Evolutionary conservation across 2,888 invertebrate genomes (phyloP), one percentile per base, ranked within the genome.

Genomic region (Choreutis nemorana): DNA sequence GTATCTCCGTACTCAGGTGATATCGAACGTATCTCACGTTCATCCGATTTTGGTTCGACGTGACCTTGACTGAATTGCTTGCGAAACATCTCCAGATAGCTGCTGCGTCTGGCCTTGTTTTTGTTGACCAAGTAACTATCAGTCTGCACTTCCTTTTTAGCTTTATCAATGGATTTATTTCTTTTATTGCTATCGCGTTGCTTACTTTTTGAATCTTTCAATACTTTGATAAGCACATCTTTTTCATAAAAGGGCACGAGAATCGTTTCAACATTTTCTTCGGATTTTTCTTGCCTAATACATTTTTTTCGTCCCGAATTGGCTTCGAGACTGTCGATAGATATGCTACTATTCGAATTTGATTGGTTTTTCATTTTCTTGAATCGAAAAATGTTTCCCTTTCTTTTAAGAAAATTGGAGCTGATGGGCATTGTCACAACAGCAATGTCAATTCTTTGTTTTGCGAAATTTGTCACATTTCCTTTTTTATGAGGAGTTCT

Each of bases 161-260:
- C 9, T 29, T 44, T 48, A 7, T 44, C 45, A 10, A 40, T 41
- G 2, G 35, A 34, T 35, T 40, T 49, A 2, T 40, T 34, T 34
- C 50, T 55, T 18, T 39, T 43, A 13, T 23, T 36, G 10, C 43
- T 41, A 30, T 35, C 40, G 26, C 40, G 48, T 28, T 44, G 41
- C 24, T 48, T 52, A 32, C 42, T 50, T 41, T 56, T 61, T 14
- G 50, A 51, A 12, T 45, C 45, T 43, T 68, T 75, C 8, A 67
- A 56, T 29, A 78, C 59, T 45, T 71, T 68, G 35, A 78, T 63
- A 22, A 78, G 57, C 13, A 77, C 64, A 41, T 78, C 78, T 31
- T 73, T 68, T 46, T 78, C 78, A 36, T 77, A 78, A 46, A 78
- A 77, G 1, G 78, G 78, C 2, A 78, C 77, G 3, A 75, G 52